Evolutionary conservation across 2,888 invertebrate genomes (phyloP).

Genomic region (Anthophora plumipes): DNA sequence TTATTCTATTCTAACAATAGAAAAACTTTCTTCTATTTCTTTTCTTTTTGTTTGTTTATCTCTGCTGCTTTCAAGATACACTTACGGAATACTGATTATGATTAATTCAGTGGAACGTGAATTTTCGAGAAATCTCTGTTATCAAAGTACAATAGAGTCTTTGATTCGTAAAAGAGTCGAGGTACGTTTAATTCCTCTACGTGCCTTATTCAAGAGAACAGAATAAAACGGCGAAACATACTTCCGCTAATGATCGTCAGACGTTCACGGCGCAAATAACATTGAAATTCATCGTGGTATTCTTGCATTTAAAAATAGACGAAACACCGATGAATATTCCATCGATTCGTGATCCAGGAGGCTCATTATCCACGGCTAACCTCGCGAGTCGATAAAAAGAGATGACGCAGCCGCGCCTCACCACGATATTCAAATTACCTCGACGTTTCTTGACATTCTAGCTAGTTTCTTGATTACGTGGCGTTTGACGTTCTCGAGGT

Average conservation of each 20-base stretch:
- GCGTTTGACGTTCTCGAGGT: constrained; percentile 15
- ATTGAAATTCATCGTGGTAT: constrained; percentile 28
- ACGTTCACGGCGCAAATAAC: constrained; percentile 9
- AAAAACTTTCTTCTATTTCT: neutral
- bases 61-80: too few species aligned
- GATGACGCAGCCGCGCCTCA: constrained; percentile 41
- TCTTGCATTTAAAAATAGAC: constrained; percentile 42
- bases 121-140: too few species aligned
- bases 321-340: constrained; percentile 43
- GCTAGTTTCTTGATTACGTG: constrained; percentile 28
- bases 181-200: neutral
- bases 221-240: constrained; percentile 5
- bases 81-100: too few species aligned
- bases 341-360: constrained; percentile 1
- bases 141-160: neutral
- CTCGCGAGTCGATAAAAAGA: constrained; percentile 34
- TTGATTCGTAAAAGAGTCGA: neutral
- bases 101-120: too few species aligned
- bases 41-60: too few species aligned
- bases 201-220: neutral
- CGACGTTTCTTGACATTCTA: constrained; percentile 14
- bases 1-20: too few species aligned
- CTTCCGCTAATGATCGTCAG: neutral
- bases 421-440: constrained; percentile 46
- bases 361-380: constrained; percentile 39